Evolutionary conservation across 2,113 vertebrate species (phyloP).

Genomic region (Oenanthe oenanthe): DNA sequence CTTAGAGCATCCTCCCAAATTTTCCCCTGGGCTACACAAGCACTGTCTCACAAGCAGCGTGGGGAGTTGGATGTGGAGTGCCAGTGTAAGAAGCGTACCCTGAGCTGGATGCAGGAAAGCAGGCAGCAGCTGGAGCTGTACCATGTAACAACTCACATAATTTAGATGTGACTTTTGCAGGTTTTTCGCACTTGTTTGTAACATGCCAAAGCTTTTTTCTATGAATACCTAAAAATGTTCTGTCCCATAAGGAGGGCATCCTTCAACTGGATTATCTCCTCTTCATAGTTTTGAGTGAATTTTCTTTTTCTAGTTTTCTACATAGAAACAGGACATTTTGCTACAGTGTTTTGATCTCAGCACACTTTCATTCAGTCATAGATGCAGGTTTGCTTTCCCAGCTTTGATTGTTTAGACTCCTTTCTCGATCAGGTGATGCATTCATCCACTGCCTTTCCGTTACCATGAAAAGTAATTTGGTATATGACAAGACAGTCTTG

Average conservation of each 20-base stretch:
- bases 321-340: not conserved
- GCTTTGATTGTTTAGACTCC: not conserved
- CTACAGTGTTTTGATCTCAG: not conserved
- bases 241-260: not conserved
- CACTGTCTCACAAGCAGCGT: not conserved
- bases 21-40: rapidly evolving
- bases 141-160: not conserved
- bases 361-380: not conserved
- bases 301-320: not conserved
- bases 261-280: not conserved
- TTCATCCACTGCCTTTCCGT: not conserved
- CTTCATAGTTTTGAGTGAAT: not conserved
- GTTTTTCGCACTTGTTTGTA: not conserved
- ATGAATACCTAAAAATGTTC: not conserved
- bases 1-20: not conserved
- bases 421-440: not conserved
- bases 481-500: not conserved
- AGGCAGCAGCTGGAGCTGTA: not conserved
- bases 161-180: not conserved
- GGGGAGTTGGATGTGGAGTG: rapidly evolving
- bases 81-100: not conserved
- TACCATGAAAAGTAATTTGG: not conserved
- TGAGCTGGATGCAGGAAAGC: not conserved
- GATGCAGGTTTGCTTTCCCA: not conserved
- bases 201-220: not conserved